phyloP scores from a whole-genome alignment of 2,113 vertebrate species.

The Pollimyrus isidori region DNA sequence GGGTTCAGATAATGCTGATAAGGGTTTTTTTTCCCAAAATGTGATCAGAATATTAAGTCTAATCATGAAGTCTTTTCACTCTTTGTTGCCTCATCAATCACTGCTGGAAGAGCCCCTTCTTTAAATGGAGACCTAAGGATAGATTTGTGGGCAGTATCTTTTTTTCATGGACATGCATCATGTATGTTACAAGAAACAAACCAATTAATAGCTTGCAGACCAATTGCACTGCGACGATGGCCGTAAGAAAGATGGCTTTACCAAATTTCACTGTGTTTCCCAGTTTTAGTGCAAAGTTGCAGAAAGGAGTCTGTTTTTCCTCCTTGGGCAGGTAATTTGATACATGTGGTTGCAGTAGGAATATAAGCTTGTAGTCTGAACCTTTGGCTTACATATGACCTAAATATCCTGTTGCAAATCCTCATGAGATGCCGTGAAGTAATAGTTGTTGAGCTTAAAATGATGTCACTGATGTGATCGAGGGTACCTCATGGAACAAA shows the following conservation, averaged over 20 bases:
- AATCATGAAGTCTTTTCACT: not conserved
- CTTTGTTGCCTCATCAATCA: not conserved
- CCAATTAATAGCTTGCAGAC: not conserved
- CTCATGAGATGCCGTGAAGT: not conserved
- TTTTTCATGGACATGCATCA: not conserved
- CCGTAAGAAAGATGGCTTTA: not conserved
- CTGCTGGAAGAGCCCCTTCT: not conserved
- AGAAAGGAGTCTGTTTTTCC: not conserved
- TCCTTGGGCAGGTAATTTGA: not conserved
- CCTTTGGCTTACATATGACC: not conserved
- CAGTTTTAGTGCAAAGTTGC: not conserved
- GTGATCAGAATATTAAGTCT: not conserved
- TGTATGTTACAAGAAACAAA: not conserved
- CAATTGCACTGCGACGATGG: not conserved
- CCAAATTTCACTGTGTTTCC: not conserved
- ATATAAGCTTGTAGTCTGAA: not conserved
- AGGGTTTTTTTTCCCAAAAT: not conserved
- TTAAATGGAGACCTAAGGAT: not conserved
- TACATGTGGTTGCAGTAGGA: not conserved
- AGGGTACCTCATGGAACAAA: not conserved
- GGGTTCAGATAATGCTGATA: not conserved
- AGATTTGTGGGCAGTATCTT: not conserved
- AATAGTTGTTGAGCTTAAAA: not conserved
- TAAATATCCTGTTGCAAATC: slow-evolving; percentile 4
- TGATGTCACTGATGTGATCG: not conserved